These are phyloP conservation scores for Micropoecilia bifurca DNA, from an alignment of 2,797 vertebrate species.

Conservation along the genomic window DNA sequence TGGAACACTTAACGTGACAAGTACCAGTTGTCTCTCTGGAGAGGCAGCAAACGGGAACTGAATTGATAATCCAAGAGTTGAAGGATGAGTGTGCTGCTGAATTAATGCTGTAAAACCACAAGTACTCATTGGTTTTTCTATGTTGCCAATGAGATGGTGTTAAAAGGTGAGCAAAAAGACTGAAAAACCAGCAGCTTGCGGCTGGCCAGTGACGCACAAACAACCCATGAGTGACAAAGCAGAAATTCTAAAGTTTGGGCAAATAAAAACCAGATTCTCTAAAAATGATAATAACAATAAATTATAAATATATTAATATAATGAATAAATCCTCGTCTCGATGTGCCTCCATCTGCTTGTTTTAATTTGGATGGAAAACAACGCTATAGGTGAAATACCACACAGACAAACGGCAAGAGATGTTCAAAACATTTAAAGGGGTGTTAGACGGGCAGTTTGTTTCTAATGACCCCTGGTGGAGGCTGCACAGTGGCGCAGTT, in stretches of 20 bases:
- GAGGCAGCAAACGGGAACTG: background rate
- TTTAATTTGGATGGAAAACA: background rate
- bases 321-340: background rate
- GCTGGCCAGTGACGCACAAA: background rate
- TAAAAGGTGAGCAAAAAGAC: background rate
- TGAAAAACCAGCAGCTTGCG: background rate
- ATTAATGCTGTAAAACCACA: background rate
- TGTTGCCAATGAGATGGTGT: too few species aligned
- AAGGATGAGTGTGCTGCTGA: slow-evolving; percentile 1
- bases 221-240: background rate
- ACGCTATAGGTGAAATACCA: background rate
- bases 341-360: background rate
- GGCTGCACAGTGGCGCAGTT: too few species aligned
- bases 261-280: background rate
- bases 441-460: background rate
- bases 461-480: slow-evolving; percentile 23
- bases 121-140: background rate
- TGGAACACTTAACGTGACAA: slow-evolving; percentile 3
- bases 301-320: background rate
- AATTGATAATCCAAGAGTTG: background rate
- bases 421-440: background rate
- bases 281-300: background rate
- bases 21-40: slow-evolving; percentile 2
- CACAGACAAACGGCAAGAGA: background rate
- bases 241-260: background rate